Evolutionary conservation across 2,113 vertebrate genomes (phyloP), one percentile per base, ranked within the genome.

Genomic region (Ceuthmochares aereus): DNA sequence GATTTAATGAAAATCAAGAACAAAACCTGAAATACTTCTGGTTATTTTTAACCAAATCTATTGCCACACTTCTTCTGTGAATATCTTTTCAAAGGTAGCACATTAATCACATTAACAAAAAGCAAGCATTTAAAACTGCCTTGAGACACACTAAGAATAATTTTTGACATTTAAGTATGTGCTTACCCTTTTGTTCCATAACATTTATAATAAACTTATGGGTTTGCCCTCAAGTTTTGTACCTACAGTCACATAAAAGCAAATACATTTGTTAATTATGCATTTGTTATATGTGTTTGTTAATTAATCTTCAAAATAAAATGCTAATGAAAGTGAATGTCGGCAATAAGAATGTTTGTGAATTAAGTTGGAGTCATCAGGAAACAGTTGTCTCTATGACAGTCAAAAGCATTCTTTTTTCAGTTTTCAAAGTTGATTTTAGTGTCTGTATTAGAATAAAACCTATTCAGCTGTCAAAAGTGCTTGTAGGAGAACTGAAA

Each of bases 101-200:
- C 34, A 82, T 90, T 77, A 86, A 91, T 94, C 64, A 81, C 64
- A 67, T 78, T 91, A 70, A 77, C 84, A 78, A 91, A 91, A 87
- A 32, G 3, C 52, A 81, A 62, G 45, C 78, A 60, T 90, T 87
- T 90, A 88, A 95, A 93, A 93, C 67, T 90, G 54, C 79, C 70
- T 93, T 83, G 85, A 90, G 79, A 92, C 63, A 83, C 25, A 32
- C 63, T 21, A 59, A 90, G 55, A 86, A 88, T 58, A 25, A 32
- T 83, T 93, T 90, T 79, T 95, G 85, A 88, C 88, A 90, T 97
- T 83, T 95, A 85, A 85, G 20, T 76, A 58, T 69, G 70, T 59
- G 15, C 63, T 92, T 97, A 90, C 67, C 63, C 54, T 85, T 87
- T 94, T 80, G 54, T 97, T 95, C 30, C 68, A 73, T 88, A 95